These are phyloP conservation scores for Hypena proboscidalis DNA, from an alignment of 2,888 invertebrate species.

Conservation along the genomic window DNA sequence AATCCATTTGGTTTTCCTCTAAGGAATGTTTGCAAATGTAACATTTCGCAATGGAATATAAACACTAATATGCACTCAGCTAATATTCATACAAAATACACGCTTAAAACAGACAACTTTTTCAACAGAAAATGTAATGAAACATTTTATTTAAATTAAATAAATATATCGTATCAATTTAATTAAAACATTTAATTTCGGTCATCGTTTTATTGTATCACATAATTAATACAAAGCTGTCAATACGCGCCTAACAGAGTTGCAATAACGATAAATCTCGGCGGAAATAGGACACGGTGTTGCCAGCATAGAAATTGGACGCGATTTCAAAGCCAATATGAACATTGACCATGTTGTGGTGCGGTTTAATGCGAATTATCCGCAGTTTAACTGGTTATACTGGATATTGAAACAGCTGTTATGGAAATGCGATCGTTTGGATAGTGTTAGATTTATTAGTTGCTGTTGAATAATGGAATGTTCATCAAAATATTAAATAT, in stretches of 20 bases:
- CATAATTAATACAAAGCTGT: too few relatives aligned
- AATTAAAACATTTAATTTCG: neutral
- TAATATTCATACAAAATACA: neutral
- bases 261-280: neutral
- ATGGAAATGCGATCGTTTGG: too few relatives aligned
- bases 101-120: neutral
- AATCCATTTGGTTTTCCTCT: neutral
- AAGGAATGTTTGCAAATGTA: neutral
- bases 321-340: constrained; percentile 23
- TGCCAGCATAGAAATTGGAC: constrained; percentile 21
- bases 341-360: neutral
- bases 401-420: too few relatives aligned
- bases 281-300: neutral
- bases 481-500: too few relatives aligned
- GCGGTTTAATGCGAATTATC: neutral
- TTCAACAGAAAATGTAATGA: neutral
- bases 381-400: too few relatives aligned
- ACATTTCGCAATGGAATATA: constrained; percentile 1
- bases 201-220: too few relatives aligned
- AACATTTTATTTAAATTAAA: neutral
- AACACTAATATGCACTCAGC: neutral
- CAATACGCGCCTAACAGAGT: too few relatives aligned
- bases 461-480: too few relatives aligned
- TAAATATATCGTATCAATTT: neutral
- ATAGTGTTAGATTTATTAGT: too few relatives aligned